Evolutionary conservation across 1,140 invertebrate genomes (phyloP), one percentile per base, ranked within the genome.

Genomic region (Drosophila pruinosa): DNA sequence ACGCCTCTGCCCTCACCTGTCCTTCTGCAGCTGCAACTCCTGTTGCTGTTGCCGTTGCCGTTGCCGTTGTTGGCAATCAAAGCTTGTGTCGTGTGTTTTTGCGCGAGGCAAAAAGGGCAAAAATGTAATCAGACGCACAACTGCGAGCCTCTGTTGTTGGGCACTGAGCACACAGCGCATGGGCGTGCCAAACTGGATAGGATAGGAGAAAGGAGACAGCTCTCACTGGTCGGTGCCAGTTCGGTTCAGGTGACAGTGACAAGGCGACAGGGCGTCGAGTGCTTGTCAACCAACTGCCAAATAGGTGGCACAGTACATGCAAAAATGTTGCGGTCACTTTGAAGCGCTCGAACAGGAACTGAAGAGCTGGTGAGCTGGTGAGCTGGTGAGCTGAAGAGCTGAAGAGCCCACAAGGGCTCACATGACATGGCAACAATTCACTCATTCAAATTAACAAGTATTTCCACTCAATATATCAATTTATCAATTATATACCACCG

Each of bases 71-170:
- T 65, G 80, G 72, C 80, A 79, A 83, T 83, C 79, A 85, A 62
- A 73, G 58, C 59, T 34, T 41, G 41, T 73, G 64, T 56, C 26
- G 57, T 58, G 28, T 69, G 36, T 52, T 75, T 61, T 67, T 57
- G 54, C 70, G 72, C 56, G 58, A 69, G 70, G 54, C 61, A 41
- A 77, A 73, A 70, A 47, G 57, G n/a, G 68, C 78, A 58, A 79
- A 79, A 80, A 75, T 75, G 75, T 74, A 82, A 82, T 82, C 75
- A 83, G 78, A 82, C 78, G 61, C 79, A 83, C 56, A 61, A 70
- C 69, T 57, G 57, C 45, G 3, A 22, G 34, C 43, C 39, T 6
- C 47, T 48, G n/a, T 43, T 43, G 2, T n/a, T 15, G 47, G 47
- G 24, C 47, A 14, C 6, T 3, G n/a, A 39, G 12, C 58, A 14